Evolutionary conservation across 2,888 invertebrate genomes (phyloP), one percentile per base, ranked within the genome.

Genomic region (Achlya flavicornis): DNA sequence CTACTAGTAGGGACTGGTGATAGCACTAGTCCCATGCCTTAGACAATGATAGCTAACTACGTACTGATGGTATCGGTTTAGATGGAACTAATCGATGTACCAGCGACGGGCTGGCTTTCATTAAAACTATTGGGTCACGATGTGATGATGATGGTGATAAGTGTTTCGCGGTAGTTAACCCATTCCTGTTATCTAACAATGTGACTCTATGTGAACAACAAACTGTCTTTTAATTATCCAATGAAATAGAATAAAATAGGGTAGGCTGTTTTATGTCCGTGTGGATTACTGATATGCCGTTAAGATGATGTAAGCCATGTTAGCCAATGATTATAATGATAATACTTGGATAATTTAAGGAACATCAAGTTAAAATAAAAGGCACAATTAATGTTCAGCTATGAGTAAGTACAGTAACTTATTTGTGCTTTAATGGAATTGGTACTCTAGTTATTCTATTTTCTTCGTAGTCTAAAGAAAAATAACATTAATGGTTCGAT

Each of bases 31-130:
- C 4, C 53, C 16, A 12, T 61, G 19, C 63, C 61, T 64, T 74
- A 73, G 80, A 88, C 90, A 88, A 86, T 88, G 88, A 89, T 90
- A 81, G 85, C 84, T 89, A 85, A 88, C 90, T 87, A 87, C 81
- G 81, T 78, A 83, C 78, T 71, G 90, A 91, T 90, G 83, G 70
- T 88, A 90, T 91, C 90, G 75, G 77, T 73, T 75, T 72, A 82
- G 86, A 88, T 88, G 85, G 82, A 88, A 86, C 87, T 90, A 90
- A 90, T 90, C 90, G 88, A 89, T 90, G 89, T 84, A 78, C 78
- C 76, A 77, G 84, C 80, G 74, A 71, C 78, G 74, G 78, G 77
- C 78, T 84, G 85, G 84, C 87, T 87, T 89, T 89, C 88, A 85
- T 88, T 89, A 85, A 82, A 88, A 87, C 87, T 91, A 89, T 89